Base-by-base conservation (phyloP, 1,140 invertebrate genomes). In the Yoshiicerus persimilis region DNA sequence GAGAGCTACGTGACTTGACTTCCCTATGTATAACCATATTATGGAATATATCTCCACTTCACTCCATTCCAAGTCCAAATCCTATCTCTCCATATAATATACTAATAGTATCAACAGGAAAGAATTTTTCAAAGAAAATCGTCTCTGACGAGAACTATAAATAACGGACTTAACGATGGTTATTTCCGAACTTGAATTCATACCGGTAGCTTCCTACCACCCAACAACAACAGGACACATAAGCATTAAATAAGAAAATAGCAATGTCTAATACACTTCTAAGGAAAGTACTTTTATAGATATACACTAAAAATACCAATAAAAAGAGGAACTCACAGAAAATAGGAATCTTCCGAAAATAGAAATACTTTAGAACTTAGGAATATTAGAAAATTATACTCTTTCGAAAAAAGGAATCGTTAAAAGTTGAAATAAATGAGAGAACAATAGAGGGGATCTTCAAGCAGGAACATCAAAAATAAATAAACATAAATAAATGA, bases 151-250 rank as follows among this genome's bases (percentile, higher is more conserved):
- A 80, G 75, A 80, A 80, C 32, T n/a, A 80, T 80, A 80, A 80
- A 80, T 80, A 80, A 80, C 75, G 11, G 75, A 80, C 75, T 80
- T 80, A 80, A 80, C 75, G 75, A 80, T 80, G 75, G 75, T 80
- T 80, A 80, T 80, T 80, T 80, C 75, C 75, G 75, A 80, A 80
- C 75, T 36, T 80, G 75, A 80, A 80, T 80, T 80, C 75, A 80
- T 80, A 80, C 30, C 75, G 64, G 64, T 30, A 27, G 27, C 25
- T 70, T 70, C 64, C 64, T 27, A 9, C 27, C 23, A 25, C 64
- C 27, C 64, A 30, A 70, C 27, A 70, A 70, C 64, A 70, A 70
- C 64, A n/a, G 23, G 27, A 25, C 64, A 70, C 13, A 70, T 30
- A 9, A 70, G 25, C 64, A 70, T 30, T 70, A 70, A 70, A 70